Percentiles rank a stretch among this genome's conserved stretches.
Evolutionary conservation across 2,888 invertebrate genomes (phyloP).

Genomic region (Hoplodrina ambigua): DNA sequence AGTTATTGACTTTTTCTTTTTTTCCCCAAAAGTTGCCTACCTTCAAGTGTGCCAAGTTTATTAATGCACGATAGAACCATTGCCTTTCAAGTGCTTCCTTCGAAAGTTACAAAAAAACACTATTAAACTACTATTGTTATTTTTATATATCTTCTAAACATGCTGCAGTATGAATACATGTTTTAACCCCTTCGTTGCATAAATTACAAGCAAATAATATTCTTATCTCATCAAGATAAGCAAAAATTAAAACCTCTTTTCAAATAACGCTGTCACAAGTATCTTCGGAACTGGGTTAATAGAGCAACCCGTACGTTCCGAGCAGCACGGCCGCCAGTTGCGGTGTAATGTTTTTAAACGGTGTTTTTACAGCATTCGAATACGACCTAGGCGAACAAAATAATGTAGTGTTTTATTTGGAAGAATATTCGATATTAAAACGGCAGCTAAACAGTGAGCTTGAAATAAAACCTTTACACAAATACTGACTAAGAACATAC

Average conservation of each 20-base stretch:
- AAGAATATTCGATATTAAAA: slow-evolving; percentile 1
- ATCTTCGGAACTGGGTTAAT: slow-evolving; percentile 64
- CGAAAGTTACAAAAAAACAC: background rate
- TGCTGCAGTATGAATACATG: background rate
- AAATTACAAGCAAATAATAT: background rate
- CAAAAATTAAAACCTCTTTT: slow-evolving; percentile 48
- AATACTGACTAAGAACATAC: background rate
- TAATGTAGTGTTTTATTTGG: slow-evolving; percentile 1
- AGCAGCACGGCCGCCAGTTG: slow-evolving; percentile 34
- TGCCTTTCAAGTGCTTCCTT: too few species aligned
- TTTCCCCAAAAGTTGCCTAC: background rate
- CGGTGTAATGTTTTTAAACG: slow-evolving; percentile 48
- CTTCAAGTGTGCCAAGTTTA: background rate
- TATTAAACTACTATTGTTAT: background rate
- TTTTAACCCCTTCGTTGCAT: background rate
- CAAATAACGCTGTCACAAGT: slow-evolving; percentile 34
- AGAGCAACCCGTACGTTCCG: slow-evolving; percentile 47
- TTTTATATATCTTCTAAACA: too few species aligned
- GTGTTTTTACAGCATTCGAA: slow-evolving; percentile 34
- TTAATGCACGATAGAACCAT: background rate
- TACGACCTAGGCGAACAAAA: slow-evolving; percentile 6
- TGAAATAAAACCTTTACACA: too few species aligned
- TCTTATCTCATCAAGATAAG: slow-evolving; percentile 34
- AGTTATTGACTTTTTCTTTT: background rate
- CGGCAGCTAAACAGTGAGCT: too few species aligned